Evolutionary conservation across 2,113 vertebrate species (phyloP), one percentile per base, ranked within the genome.

Genomic region (Apus apus): DNA sequence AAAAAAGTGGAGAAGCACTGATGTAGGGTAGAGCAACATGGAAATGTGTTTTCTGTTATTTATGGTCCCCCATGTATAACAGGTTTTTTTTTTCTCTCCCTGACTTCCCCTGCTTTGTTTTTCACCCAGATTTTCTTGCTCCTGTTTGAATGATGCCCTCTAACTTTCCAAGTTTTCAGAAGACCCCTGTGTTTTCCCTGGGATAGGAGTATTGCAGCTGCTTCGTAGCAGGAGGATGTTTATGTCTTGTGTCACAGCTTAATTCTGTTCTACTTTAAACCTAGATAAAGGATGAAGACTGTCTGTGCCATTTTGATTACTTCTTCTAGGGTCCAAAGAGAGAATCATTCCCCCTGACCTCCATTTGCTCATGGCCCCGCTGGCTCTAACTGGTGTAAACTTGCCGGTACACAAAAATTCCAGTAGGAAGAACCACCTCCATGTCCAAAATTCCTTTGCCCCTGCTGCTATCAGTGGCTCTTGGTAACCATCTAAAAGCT

Each of bases 281-380:
- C 86, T 96, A 96, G 96, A 94, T 96, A 94, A 96, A 96, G 87
- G 53, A 96, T 94, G 95, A 97, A 96, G 95, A 97, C 96, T 97
- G 73, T 96, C 80, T 92, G 91, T 97, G 87, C 73, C 84, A 50
- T 79, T 96, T 93, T 92, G 94, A 89, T 97, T 96, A 95, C 80
- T 71, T 91, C 90, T 89, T 94, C 86, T 94, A 85, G 95, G 94
- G 89, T 90, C 82, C 85, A 91, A 90, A 91, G 87, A 72, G 77
- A 96, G 92, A 95, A 82, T 67, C 58, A 77, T 90, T 93, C 66
- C 76, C 91, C 85, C 80, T 93, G 95, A 66, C 84, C 86, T 93
- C 81, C 89, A 67, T 72, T 96, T 94, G 93, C 80, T 93, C 71
- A 96, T 91, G 79, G 66, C 90, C 96, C 92, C 83, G 85, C 95